These are phyloP conservation scores for Distichodus sexfasciatus DNA, from an alignment of 2,797 vertebrate species.

Conservation along the genomic window DNA sequence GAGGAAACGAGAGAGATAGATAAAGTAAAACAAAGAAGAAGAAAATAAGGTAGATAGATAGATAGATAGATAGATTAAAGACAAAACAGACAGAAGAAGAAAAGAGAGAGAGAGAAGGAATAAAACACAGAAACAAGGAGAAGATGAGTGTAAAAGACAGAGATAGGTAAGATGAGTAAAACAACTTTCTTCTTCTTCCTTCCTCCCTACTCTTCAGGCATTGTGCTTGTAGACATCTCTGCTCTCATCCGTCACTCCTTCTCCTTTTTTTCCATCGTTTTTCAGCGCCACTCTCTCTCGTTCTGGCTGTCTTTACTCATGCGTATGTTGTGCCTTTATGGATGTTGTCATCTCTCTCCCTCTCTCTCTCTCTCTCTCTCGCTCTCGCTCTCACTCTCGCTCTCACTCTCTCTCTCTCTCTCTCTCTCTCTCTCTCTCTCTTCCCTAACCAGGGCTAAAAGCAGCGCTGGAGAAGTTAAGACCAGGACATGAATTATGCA, in stretches of 20 bases:
- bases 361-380: neutral
- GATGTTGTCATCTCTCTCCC: too few relatives aligned
- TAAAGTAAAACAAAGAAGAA: neutral
- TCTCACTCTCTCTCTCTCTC: neutral
- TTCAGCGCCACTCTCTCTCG: too few relatives aligned
- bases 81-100: neutral
- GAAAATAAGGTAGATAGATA: neutral
- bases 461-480: slow-evolving; percentile 41
- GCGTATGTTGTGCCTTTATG: too few relatives aligned
- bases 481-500: slow-evolving; percentile 45
- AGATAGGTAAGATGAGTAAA: too few relatives aligned
- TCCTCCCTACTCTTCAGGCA: too few relatives aligned
- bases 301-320: too few relatives aligned
- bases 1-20: neutral
- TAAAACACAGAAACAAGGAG: too few relatives aligned
- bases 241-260: too few relatives aligned
- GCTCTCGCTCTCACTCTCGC: neutral
- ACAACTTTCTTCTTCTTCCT: too few relatives aligned
- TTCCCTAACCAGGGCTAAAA: slow-evolving; percentile 34
- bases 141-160: too few relatives aligned
- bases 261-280: too few relatives aligned
- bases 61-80: neutral
- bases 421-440: slow-evolving; percentile 34
- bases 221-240: too few relatives aligned
- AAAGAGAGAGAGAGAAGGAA: neutral